phyloP scores from a whole-genome alignment of 1,140 invertebrate genomes.

The Orussus abietinus region DNA sequence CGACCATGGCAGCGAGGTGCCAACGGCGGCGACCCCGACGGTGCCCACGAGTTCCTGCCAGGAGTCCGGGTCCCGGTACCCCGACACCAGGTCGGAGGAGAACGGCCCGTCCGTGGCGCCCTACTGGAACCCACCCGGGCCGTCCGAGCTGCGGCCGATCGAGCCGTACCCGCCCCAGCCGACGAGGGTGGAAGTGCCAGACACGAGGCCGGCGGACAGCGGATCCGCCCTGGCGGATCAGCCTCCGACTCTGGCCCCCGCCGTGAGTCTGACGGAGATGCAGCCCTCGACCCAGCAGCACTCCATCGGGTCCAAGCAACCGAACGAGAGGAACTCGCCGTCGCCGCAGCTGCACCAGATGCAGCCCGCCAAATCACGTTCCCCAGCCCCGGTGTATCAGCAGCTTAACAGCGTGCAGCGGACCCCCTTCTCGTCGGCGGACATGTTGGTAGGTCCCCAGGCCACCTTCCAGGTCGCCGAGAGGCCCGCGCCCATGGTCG shows the following conservation, averaged over 20 bases:
- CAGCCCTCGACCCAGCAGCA: conserved; percentile 32
- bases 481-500: conserved; percentile 23
- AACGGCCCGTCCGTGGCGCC: conserved; percentile 25
- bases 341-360: conserved; percentile 47
- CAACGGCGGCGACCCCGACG: conserved; percentile 26
- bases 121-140: conserved; percentile 36
- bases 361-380: conserved; percentile 36
- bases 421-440: conserved; percentile 29
- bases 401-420: conserved; percentile 38
- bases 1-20: conserved; percentile 27
- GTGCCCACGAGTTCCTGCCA: conserved; percentile 27
- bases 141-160: conserved; percentile 29
- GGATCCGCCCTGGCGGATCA: conserved; percentile 30
- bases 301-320: conserved; percentile 42
- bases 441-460: conserved; percentile 31
- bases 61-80: conserved; percentile 19
- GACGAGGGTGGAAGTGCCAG: conserved; percentile 43
- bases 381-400: conserved; percentile 47
- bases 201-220: conserved; percentile 45
- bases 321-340: conserved; percentile 40
- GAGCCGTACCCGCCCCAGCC: conserved; percentile 44
- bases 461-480: conserved; percentile 28
- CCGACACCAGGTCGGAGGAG: conserved; percentile 21
- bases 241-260: conserved; percentile 27
- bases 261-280: conserved; percentile 44